These are phyloP conservation scores for Characodon lateralis DNA, from an alignment of 2,797 vertebrate genomes.

Conservation along the genomic window DNA sequence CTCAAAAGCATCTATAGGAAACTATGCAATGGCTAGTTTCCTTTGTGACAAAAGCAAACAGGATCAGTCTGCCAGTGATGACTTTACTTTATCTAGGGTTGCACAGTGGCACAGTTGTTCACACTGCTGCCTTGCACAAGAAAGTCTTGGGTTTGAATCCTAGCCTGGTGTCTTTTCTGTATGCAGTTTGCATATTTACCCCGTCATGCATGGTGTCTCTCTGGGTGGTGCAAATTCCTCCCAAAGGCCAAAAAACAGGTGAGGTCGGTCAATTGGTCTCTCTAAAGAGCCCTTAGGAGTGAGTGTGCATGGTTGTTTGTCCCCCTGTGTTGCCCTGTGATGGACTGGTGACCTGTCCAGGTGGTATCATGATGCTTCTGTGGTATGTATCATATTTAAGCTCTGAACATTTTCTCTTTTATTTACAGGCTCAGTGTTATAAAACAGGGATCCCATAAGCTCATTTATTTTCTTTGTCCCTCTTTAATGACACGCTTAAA, in stretches of 20 bases:
- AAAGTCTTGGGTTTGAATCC: not conserved
- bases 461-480: constrained; percentile 5
- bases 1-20: constrained; percentile 12
- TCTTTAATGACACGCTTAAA: constrained; percentile 29
- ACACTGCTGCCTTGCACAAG: not conserved
- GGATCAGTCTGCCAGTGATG: not conserved
- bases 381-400: not conserved
- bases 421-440: not conserved
- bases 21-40: not conserved
- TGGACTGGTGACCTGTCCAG: too few relatives aligned
- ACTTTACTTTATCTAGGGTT: not conserved
- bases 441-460: not conserved
- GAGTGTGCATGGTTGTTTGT: not conserved
- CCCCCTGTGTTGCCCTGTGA: not conserved
- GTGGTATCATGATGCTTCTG: too few relatives aligned
- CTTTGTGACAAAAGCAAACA: not conserved
- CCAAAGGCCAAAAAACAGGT: not conserved
- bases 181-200: not conserved
- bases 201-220: not conserved
- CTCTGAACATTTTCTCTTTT: not conserved
- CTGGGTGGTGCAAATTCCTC: not conserved
- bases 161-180: not conserved
- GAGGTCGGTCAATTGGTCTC: not conserved
- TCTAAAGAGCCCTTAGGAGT: not conserved
- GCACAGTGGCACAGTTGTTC: not conserved